Evolutionary conservation across 2,888 invertebrate genomes (phyloP).

Genomic region (Cephus spinipes): DNA sequence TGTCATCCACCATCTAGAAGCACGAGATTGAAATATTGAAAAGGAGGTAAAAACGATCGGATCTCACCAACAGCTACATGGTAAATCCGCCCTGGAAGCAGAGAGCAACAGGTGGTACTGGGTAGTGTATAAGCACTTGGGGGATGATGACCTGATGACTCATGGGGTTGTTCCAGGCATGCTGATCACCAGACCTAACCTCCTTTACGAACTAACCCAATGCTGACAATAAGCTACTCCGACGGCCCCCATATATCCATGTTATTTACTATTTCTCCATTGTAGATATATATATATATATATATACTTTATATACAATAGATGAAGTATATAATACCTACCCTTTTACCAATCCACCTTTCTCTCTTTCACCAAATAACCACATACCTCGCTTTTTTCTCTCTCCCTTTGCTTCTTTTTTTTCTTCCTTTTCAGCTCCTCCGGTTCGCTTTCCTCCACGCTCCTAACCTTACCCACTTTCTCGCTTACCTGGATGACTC

Average conservation of each 20-base stretch:
- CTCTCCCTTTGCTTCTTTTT: constrained; percentile 22
- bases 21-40: too few relatives aligned
- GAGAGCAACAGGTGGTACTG: constrained; percentile 55
- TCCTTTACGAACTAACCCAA: not conserved
- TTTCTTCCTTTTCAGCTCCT: constrained; percentile 7
- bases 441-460: not conserved
- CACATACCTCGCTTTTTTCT: constrained; percentile 3
- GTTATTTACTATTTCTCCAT: too few relatives aligned
- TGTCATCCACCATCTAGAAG: too few relatives aligned
- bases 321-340: constrained; percentile 1
- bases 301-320: too few relatives aligned
- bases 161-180: constrained; percentile 59
- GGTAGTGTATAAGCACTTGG: constrained; percentile 38
- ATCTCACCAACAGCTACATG: too few relatives aligned
- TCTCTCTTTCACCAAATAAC: not conserved
- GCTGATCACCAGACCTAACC: constrained; percentile 39
- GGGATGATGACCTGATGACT: constrained; percentile 53
- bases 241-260: too few relatives aligned
- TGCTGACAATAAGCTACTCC: too few relatives aligned
- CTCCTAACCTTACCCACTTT: constrained; percentile 15
- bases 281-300: too few relatives aligned
- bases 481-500: constrained; percentile 42
- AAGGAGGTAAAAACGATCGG: too few relatives aligned
- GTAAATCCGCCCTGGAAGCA: constrained; percentile 28
- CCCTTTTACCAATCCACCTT: constrained; percentile 13